Evolutionary conservation across 1,140 invertebrate species (phyloP), one percentile per base, ranked within the genome.

Genomic region (Battus philenor): DNA sequence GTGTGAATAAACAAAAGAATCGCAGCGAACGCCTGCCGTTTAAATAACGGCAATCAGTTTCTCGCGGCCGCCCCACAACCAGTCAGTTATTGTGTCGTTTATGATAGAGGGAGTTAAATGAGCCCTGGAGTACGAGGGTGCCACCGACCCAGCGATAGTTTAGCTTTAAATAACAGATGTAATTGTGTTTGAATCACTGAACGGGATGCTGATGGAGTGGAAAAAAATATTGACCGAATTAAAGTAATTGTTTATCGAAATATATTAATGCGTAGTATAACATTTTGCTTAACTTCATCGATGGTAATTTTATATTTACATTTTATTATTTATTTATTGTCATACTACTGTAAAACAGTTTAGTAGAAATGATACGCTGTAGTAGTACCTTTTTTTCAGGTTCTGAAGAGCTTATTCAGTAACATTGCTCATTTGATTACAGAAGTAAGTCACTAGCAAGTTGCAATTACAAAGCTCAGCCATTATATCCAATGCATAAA

Each of bases 101-200:
- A 65, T 60, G 56, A 61, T 52, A 54, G 49, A 57, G 67, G 62
- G 64, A 58, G 70, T 67, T 62, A 72, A 75, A 68, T 70, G 63
- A 59, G 48, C 64, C 59, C 62, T 50, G 53, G 53, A 50, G 54
- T 55, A 55, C 39, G 44, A 62, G 68, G 71, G 70, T 58, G 63
- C 52, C 60, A 50, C 47, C 53, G 54, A 59, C 52, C 59, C 44
- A 44, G 36, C 48, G 54, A 50, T 65, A 68, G 64, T 68, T 72
- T 73, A 70, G 64, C 51, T 74, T 64, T 70, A 63, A 71, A 70
- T 75, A 81, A 77, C 78, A 79, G 71, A 77, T 75, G 78, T 82
- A 82, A 82, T 82, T 82, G 78, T 76, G 65, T 70, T 75, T 58
- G 68, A 62, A 75, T 67, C 67, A 64, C 48, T 62, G 54, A 56